Base-by-base conservation (phyloP, 2,888 invertebrate genomes). In the Sipha maydis region DNA sequence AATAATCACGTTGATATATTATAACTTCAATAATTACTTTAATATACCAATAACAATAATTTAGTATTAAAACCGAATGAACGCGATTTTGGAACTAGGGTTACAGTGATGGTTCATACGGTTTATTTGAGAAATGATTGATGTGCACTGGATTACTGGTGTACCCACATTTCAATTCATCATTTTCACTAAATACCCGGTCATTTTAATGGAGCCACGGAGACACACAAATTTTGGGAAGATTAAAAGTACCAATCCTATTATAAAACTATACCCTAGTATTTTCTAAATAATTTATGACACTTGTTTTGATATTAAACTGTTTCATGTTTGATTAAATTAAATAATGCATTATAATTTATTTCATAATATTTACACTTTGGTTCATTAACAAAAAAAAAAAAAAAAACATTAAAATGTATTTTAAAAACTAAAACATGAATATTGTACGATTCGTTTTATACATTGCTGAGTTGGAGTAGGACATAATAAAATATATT, bases 61-160 rank as follows among this genome's bases (percentile, higher is more conserved):
- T 19, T 41, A 41, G 28, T 17, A 3, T 31, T 28, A 21, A 41
- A 41, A 67, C n/a, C n/a, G 28, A 80, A 41, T 34, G 69, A 83
- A 25, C 17, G 21, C 25, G 31, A n/a, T 21, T 83, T 83, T 25
- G 31, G 31, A 71, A 71, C 48, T 83, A 21, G 4, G 19, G 25
- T 83, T 54, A 73, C 54, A 48, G 54, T 34, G 25, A 31, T 1
- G 31, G 41, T 48, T 67, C 31, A 28, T 76, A 19, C 31, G 67
- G 41, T 85, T 85, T 85, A 48, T 85, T 85, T 77, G 28, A 85
- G 28, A 67, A 75, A 83, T 85, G 84, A 85, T 85, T 76, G 84
- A 85, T 85, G 76, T 25, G 41, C 31, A 41, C 41, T 41, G 67
- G 56, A 85, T 85, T 85, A 85, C 25, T 75, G 4, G 75, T 41